These are phyloP conservation scores for Polydrusus pterygomalis DNA, from an alignment of 2,888 invertebrate species.

Conservation along the genomic window DNA sequence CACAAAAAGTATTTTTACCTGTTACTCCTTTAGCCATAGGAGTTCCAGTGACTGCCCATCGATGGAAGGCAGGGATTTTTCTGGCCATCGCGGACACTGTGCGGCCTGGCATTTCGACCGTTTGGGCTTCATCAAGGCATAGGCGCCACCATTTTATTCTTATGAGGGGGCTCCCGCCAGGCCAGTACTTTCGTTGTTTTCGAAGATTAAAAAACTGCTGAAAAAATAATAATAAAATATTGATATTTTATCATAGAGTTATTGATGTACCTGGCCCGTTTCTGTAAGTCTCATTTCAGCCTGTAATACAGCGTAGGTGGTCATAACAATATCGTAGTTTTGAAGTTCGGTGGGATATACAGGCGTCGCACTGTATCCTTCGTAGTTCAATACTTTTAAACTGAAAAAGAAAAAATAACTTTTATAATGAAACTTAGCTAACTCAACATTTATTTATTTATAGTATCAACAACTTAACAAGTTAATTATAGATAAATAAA, in stretches of 20 bases:
- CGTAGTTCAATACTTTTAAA: slow-evolving; percentile 75
- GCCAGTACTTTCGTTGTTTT: slow-evolving; percentile 77
- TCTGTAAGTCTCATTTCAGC: slow-evolving; percentile 78
- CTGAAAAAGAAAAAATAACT: slow-evolving; percentile 55
- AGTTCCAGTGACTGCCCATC: slow-evolving; percentile 87
- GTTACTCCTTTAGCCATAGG: slow-evolving; percentile 70
- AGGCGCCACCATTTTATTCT: slow-evolving; percentile 86
- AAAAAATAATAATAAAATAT: too few species aligned
- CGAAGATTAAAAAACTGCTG: slow-evolving; percentile 58
- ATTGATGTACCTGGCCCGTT: slow-evolving; percentile 68
- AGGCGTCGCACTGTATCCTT: slow-evolving; percentile 72
- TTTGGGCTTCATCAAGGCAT: slow-evolving; percentile 87
- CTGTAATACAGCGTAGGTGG: slow-evolving; percentile 80
- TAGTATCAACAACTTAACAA: too few species aligned
- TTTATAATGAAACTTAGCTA: too few species aligned
- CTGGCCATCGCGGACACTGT: slow-evolving; percentile 79
- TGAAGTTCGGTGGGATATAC: slow-evolving; percentile 79
- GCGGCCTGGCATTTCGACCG: slow-evolving; percentile 79
- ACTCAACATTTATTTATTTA: too few species aligned
- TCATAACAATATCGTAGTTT: slow-evolving; percentile 82
- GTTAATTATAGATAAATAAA: too few species aligned
- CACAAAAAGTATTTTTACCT: slow-evolving; percentile 61
- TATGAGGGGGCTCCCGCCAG: slow-evolving; percentile 79
- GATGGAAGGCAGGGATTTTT: slow-evolving; percentile 76
- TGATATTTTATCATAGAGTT: too few species aligned